phyloP scores from a whole-genome alignment of 2,113 vertebrate species.

The Gavia stellata region DNA sequence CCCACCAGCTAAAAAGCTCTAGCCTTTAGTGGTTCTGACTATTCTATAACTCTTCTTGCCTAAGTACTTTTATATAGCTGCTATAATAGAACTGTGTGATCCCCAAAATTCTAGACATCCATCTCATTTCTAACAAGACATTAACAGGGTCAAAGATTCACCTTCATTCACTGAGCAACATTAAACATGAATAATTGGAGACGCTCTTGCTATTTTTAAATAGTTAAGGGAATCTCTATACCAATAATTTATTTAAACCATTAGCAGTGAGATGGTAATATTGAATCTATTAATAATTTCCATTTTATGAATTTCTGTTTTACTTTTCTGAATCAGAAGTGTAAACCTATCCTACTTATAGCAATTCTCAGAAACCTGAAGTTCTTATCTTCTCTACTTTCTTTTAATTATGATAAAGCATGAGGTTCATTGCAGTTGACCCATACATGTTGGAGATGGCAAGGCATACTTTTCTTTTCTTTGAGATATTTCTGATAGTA shows the following conservation, averaged over 20 bases:
- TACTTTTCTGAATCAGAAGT: neutral
- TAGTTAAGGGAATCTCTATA: neutral
- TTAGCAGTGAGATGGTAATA: neutral
- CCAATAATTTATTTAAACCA: conserved; percentile 33
- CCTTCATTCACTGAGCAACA: neutral
- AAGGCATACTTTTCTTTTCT: neutral
- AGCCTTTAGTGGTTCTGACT: neutral
- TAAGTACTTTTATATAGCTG: neutral
- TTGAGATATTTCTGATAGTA: neutral
- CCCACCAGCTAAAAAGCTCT: neutral
- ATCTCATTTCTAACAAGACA: neutral
- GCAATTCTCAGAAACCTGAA: neutral
- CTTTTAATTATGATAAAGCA: neutral
- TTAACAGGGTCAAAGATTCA: neutral
- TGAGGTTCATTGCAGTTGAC: neutral
- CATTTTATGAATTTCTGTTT: neutral
- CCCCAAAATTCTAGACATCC: neutral
- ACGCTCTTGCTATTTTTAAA: neutral
- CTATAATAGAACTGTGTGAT: neutral
- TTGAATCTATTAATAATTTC: neutral
- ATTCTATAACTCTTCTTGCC: neutral
- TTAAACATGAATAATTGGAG: conserved; percentile 12
- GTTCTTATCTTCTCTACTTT: neutral
- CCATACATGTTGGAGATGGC: neutral
- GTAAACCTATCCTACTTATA: neutral